Evolutionary conservation across 2,113 vertebrate genomes (phyloP), one percentile per base, ranked within the genome.

Genomic region (Pachyramphus minor): DNA sequence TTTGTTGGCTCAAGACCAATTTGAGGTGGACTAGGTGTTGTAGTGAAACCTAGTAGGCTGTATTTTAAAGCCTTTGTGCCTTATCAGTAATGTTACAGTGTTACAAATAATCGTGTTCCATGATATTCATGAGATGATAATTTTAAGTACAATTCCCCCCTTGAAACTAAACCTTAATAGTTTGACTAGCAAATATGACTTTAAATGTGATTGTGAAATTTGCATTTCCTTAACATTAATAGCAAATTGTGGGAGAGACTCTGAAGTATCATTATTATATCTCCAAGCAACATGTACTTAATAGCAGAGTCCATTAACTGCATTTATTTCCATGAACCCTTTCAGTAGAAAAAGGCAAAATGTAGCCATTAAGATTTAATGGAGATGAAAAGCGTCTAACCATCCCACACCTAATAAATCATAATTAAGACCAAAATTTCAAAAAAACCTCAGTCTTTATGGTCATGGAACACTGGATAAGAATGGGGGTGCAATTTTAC

Each of bases 271-370:
- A 68, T 96, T 96, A 93, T 95, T 84, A 35, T 88, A 92, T 95
- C 96, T 96, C 96, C 88, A 86, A 96, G 95, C 85, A 97, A 95
- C 96, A 78, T 88, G 64, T 93, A 67, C 79, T 95, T 95, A 89
- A 93, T 87, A 92, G 93, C 68, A 72, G 92, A 91, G 85, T 95
- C 92, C 47, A 77, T 94, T 94, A 96, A 80, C 76, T 90, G 72
- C 82, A 63, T 94, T 93, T 72, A 64, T 89, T 94, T 95, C 60
- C 76, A 41, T 89, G 95, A 93, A 72, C 76, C 72, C 84, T 86
- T 96, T 95, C 72, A 78, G 92, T 33, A 86, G 88, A 69, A 91
- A 93, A 92, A 95, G 83, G 90, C 52, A 81, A 90, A 97, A 94
- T 89, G 85, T 90, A 84, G 76, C 85, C 95, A 78, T 95, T 95